phyloP scores from a whole-genome alignment of 2,888 invertebrate genomes.

The Harpalus rufipes region DNA sequence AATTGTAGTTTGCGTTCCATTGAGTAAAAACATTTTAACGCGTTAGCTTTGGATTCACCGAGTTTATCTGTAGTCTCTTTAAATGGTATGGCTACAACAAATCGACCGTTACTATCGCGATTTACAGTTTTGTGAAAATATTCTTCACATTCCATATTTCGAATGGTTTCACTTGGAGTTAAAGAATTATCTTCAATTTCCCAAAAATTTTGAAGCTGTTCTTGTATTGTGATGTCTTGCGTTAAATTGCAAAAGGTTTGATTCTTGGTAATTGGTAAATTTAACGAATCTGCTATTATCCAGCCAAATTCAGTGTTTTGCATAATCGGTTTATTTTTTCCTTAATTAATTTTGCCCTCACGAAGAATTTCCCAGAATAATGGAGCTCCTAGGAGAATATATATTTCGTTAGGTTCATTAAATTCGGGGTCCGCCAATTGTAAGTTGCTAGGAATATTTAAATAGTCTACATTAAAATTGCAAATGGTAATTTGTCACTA shows the following conservation, averaged over 20 bases:
- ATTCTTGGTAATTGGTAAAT: not conserved
- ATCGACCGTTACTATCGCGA: not conserved
- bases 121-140: not conserved
- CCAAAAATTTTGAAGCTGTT: not conserved
- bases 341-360: not conserved
- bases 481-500: too few relatives aligned
- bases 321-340: not conserved
- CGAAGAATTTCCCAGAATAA: not conserved
- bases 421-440: not conserved
- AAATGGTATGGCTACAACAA: not conserved
- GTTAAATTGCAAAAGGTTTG: not conserved
- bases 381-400: not conserved
- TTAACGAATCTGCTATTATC: not conserved
- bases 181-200: not conserved
- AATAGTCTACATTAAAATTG: too few relatives aligned
- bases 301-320: not conserved
- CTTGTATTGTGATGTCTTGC: not conserved
- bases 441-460: not conserved
- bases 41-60: not conserved
- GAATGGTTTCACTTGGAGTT: not conserved
- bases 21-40: not conserved
- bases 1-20: not conserved
- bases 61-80: not conserved
- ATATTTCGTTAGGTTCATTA: not conserved
- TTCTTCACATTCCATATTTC: not conserved